Base-by-base conservation (phyloP, 2,113 vertebrate species). In the Hipposideros armiger region DNA sequence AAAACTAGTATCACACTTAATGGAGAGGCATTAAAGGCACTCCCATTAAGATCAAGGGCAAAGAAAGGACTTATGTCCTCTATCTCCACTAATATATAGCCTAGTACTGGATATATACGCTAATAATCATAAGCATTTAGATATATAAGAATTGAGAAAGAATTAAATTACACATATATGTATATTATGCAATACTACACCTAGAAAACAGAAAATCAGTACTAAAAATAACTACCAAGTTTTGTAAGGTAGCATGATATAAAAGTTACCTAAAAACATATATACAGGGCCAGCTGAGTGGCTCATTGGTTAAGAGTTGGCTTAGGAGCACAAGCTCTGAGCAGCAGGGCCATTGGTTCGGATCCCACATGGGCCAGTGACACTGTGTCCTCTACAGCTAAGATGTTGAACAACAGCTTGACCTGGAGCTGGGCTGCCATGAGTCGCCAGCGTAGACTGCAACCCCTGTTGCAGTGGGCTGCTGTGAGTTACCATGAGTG, bases 261-360 rank as follows among this genome's bases (percentile, higher is more conserved):
- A 58, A 78, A 91, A 84, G n/a, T 77, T 50, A 91, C 52, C 32
- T 91, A 60, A 78, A 69, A 76, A 72, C 32, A 73, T 50, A 64
- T 11, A 32, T 7, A 80, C 26, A 69, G 47, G 36, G 36, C 36
- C 36, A 36, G 36, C 36, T 36, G 36, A 36, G 36, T 36, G 36
- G 36, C 36, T 36, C 36, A 36, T 36, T 36, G 36, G 36, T 36
- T 36, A 36, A 36, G 36, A 36, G 36, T 36, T 36, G 36, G 36
- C 36, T 36, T 36, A 36, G 36, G 36, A 36, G 36, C 36, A 36
- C 36, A 36, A 36, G 36, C 36, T 36, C 36, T 36, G 36, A 36
- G 36, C 36, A 36, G 36, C 36, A 36, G 36, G 36, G 36, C 36
- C 36, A 36, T 36, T 36, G 36, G 36, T 36, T 36, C 36, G 36